Evolutionary conservation across 2,113 vertebrate genomes (phyloP), one percentile per base, ranked within the genome.

Genomic region (Rutilus rutilus): DNA sequence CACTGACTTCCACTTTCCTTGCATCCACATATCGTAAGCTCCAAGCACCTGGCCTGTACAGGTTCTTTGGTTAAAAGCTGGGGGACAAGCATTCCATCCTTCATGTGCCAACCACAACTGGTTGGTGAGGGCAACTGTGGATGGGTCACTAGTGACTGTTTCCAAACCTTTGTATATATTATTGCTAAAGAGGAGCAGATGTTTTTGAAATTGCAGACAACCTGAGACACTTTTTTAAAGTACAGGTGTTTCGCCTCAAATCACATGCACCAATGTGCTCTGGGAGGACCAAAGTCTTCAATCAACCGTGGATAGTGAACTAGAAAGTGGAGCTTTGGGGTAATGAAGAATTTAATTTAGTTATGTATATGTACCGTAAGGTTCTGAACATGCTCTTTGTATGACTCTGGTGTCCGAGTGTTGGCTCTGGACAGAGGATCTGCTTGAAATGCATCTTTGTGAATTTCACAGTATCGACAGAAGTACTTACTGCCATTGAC

Each of bases 381-480:
- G 42, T 42, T 42, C 42, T 42, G 42, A 42, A 78, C 75, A 78
- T 54, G 75, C n/a, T 54, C 25, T 78, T 54, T 52, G 75, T 57
- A 57, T 30, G 75, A 78, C 75, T 78, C n/a, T 33, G 2, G n/a
- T 52, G 75, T 78, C 11, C n/a, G 50, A 14, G n/a, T 15, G 1
- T 14, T 15, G 75, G 75, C 30, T 54, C 27, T 54, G n/a, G 12
- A 1, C 30, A 42, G 7, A 42, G 42, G 7, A 42, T 42, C 42
- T 42, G 42, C 42, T 9, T 42, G 39, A 42, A 42, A 42, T 8
- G 7, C 39, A 42, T 42, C 39, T 57, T 57, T 78, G 3, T 57
- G 17, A 10, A 78, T 78, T 57, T 90, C 73, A 90, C 83, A 89
- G 27, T 83, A 89, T 81, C 83, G 36, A 36, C 36, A 36, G 36